A percentile compares a stretch with the other conserved stretches of the same genome.
Evolutionary conservation across 2,797 vertebrate genomes (phyloP).

Genomic region (Syndactyla subalaris): DNA sequence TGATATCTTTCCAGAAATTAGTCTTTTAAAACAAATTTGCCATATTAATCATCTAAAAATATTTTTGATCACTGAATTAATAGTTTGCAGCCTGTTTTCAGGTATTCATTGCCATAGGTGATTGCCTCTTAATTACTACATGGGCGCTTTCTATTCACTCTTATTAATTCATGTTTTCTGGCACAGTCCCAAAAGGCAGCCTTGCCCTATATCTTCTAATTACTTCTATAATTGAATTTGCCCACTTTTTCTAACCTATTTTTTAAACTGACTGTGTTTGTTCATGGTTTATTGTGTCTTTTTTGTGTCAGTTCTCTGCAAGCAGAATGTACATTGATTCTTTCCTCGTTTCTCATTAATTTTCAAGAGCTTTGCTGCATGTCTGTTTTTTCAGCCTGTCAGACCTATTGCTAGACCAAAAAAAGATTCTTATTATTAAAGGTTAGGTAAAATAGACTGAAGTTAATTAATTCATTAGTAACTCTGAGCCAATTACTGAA

Average conservation of each 20-base stretch:
- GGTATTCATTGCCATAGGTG: constrained; percentile 99
- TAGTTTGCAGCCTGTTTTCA: constrained; percentile 92
- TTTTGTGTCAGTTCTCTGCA: constrained; percentile 91
- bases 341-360: constrained; percentile 92
- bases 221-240: constrained; percentile 99
- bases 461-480: constrained; percentile 98
- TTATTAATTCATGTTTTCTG: constrained; percentile 99
- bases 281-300: constrained; percentile 98
- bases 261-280: constrained; percentile 99
- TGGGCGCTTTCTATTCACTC: constrained; percentile 93
- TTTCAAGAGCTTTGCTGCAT: constrained; percentile 88
- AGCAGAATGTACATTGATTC: constrained; percentile 90
- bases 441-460: constrained; percentile 88
- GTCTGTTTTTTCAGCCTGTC: constrained; percentile 87
- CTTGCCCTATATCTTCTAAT: constrained; percentile 99
- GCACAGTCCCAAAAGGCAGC: constrained; percentile 94
- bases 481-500: constrained; percentile 91
- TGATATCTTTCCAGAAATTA: constrained; percentile 99
- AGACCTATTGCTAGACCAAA: constrained; percentile 81
- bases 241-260: constrained; percentile 98
- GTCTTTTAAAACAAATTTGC: constrained; percentile 99
- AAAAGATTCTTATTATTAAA: constrained; percentile 85
- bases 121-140: constrained; percentile 99
- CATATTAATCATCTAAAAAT: constrained; percentile 99
- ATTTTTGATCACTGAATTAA: constrained; percentile 99